These are phyloP conservation scores for Malthinus seriepunctatus DNA, from an alignment of 2,888 invertebrate species.

Conservation along the genomic window DNA sequence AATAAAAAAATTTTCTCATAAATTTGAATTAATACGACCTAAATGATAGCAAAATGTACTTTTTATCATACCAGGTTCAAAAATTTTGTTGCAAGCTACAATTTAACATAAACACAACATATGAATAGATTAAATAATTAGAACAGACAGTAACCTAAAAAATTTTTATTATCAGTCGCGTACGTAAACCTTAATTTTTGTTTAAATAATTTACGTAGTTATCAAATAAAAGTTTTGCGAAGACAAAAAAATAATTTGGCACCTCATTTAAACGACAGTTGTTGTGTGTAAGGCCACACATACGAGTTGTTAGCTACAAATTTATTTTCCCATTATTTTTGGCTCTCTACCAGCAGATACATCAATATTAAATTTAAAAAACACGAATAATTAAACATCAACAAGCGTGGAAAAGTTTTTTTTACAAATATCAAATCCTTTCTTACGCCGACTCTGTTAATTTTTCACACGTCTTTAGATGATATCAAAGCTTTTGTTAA, in stretches of 20 bases:
- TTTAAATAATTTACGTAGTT: too few species aligned
- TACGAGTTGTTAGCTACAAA: conserved; percentile 18
- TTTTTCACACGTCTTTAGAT: not conserved
- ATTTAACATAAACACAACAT: not conserved
- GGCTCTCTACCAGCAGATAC: conserved; percentile 17
- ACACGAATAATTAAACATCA: too few species aligned
- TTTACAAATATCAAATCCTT: too few species aligned
- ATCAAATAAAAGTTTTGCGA: too few species aligned
- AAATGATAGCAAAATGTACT: conserved; percentile 8
- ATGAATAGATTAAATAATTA: not conserved
- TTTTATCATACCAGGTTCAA: conserved; percentile 5
- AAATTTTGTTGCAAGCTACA: not conserved
- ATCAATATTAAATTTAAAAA: conserved; percentile 8
- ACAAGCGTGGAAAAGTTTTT: too few species aligned
- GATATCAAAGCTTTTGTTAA: not conserved
- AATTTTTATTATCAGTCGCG: too few species aligned
- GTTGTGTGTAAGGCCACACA: conserved; percentile 26
- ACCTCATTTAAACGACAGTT: conserved; percentile 28
- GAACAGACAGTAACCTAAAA: too few species aligned
- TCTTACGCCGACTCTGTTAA: too few species aligned
- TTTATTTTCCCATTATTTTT: conserved; percentile 27
- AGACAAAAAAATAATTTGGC: conserved; percentile 6
- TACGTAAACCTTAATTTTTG: too few species aligned
- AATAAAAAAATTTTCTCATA: too few species aligned
- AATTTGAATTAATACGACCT: conserved; percentile 1